Evolutionary conservation across 2,888 invertebrate genomes (phyloP), one percentile per base, ranked within the genome.

Genomic region (Netelia virgata): DNA sequence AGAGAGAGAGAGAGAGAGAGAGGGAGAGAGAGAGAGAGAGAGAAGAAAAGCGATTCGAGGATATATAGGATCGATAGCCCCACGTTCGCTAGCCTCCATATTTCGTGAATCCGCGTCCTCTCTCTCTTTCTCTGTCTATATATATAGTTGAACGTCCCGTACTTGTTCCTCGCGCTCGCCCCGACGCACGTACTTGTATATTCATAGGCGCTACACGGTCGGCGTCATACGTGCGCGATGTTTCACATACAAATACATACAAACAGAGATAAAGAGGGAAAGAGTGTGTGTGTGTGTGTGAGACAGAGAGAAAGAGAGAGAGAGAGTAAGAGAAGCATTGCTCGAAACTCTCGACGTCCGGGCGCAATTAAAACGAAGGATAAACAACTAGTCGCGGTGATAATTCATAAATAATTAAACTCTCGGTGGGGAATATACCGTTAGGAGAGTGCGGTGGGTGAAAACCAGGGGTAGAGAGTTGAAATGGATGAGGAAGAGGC

Each of bases 401-500:
- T 85, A 82, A 85, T 85, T 85, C 84, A 85, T 85, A 82, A 79
- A 85, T 85, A 85, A 85, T 85, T 85, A 85, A 85, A 85, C 82
- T 82, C 82, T 79, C 75, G 75, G 70, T 73, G 28, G 79, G 64
- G 66, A 70, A 59, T 66, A 53, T 53, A 63, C 41, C 64, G 66
- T 6, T 16, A 64, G 80, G 68, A 50, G 55, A 63, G 16, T n/a
- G 36, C 36, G 28, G 28, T 0, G 8, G 55, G 6, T 18, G 36
- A 41, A 18, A 69, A 69, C 36, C 36, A 50, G 55, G 70, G 14
- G 18, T 14, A 41, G 50, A 36, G 50, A 11, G 28, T n/a, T 1
- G 8, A 53, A 6, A 28, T 18, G 53, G 18, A 69, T 61, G 69
- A n/a, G 69, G 53, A 53, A 61, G 61, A 69, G 53, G 11, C 41